Conservation (phyloP, 2,113 vertebrate genomes). For the Python bivittatus region DNA sequence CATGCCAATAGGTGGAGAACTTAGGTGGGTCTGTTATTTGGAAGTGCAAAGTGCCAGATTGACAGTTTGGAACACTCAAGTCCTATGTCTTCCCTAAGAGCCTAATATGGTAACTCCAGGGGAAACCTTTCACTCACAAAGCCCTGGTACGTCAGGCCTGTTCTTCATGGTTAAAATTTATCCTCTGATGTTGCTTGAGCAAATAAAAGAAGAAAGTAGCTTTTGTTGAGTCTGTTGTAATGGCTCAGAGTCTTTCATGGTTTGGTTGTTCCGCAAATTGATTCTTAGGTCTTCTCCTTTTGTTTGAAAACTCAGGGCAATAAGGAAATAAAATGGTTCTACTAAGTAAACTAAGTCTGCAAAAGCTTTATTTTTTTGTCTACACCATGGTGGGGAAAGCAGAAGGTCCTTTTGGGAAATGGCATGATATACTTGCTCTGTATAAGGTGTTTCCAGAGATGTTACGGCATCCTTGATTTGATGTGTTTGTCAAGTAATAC, state of each 20-base stretch:
- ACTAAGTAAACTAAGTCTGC: no score
- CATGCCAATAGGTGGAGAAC: background rate
- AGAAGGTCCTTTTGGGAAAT: no score
- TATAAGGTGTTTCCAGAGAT: background rate
- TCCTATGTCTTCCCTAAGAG: background rate
- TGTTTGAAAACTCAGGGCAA: background rate
- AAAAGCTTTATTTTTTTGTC: no score
- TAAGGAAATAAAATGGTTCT: background rate
- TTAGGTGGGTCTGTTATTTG: background rate
- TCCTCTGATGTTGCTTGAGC: background rate
- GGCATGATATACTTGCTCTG: background rate
- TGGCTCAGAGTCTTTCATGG: no score
- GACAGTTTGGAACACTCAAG: no score
- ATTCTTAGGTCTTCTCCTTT: background rate
- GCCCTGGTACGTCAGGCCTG: background rate
- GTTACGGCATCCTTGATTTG: background rate
- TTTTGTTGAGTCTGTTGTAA: background rate
- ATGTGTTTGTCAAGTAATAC: no score
- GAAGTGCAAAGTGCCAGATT: background rate
- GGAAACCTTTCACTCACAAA: background rate
- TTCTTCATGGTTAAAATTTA: background rate
- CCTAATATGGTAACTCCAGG: background rate
- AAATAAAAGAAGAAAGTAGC: background rate
- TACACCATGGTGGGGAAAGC: background rate
- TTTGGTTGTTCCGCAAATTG: background rate